phyloP scores from a whole-genome alignment of 2,113 vertebrate species.

The Tupaia tana region DNA sequence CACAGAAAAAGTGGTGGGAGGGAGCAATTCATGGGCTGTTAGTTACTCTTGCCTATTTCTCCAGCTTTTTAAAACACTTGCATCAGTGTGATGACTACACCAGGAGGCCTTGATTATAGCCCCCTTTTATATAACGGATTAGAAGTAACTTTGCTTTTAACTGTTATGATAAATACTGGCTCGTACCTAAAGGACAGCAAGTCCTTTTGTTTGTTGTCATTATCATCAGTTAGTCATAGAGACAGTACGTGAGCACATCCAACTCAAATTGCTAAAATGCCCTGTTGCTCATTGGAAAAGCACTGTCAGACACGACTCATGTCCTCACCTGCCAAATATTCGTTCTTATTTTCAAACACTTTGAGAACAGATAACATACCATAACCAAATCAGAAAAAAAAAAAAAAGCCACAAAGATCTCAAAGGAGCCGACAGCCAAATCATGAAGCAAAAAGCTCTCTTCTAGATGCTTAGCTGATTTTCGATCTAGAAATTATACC shows the following conservation, averaged over 20 bases:
- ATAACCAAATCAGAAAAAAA: slow-evolving; percentile 51
- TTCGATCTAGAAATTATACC: slow-evolving; percentile 6
- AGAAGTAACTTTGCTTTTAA: slow-evolving; percentile 55
- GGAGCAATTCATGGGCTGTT: slow-evolving; percentile 46
- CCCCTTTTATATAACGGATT: slow-evolving; percentile 63
- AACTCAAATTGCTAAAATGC: neutral
- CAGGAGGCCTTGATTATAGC: slow-evolving; percentile 31
- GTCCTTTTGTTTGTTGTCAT: slow-evolving; percentile 45
- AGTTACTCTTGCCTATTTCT: slow-evolving; percentile 33
- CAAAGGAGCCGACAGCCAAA: neutral
- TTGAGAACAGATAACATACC: slow-evolving; percentile 47
- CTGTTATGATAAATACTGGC: slow-evolving; percentile 63
- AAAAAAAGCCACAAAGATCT: slow-evolving; percentile 1
- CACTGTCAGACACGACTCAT: slow-evolving; percentile 24
- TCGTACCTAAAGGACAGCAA: slow-evolving; percentile 24
- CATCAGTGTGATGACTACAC: slow-evolving; percentile 21
- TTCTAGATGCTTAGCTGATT: neutral
- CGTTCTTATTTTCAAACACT: neutral
- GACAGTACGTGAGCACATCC: neutral
- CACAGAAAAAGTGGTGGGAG: slow-evolving; percentile 65
- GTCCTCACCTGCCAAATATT: slow-evolving; percentile 55
- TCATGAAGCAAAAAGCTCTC: neutral
- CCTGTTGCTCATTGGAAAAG: slow-evolving; percentile 20
- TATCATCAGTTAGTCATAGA: slow-evolving; percentile 19
- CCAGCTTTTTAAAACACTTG: slow-evolving; percentile 73